Conservation (phyloP, 2,113 vertebrate genomes). For the Rhinoderma darwinii region DNA sequence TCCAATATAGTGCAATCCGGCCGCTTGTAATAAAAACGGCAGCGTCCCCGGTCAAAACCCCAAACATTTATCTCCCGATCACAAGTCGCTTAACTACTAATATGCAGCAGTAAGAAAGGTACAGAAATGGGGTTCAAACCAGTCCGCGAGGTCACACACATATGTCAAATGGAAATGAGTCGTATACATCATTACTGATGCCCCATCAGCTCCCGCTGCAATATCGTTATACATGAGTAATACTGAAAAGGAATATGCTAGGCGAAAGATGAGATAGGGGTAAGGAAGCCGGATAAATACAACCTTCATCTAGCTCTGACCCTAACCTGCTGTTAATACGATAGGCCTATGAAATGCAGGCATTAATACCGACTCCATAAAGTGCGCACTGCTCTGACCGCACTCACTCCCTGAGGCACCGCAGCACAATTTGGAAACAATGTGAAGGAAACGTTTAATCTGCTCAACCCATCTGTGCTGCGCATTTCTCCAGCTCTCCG, state of each 20-base stretch:
- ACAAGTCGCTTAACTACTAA: background rate
- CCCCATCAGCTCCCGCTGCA: background rate
- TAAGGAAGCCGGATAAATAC: constrained; percentile 46
- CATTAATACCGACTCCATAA: constrained; percentile 74
- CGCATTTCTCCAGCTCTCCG: constrained; percentile 88
- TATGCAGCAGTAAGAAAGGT: background rate
- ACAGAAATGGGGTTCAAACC: background rate
- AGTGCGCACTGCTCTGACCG: constrained; percentile 78
- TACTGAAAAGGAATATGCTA: constrained; percentile 5
- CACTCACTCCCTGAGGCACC: constrained; percentile 79
- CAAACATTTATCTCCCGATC: background rate
- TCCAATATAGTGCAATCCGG: background rate
- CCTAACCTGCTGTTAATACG: constrained; percentile 62
- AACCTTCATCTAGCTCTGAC: constrained; percentile 41
- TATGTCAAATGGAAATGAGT: background rate
- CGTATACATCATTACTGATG: constrained; percentile 20
- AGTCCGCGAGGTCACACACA: background rate
- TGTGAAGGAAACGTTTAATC: constrained; percentile 95
- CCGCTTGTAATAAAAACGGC: background rate
- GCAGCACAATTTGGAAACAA: constrained; percentile 84
- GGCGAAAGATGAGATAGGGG: constrained; percentile 36
- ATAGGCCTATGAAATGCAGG: constrained; percentile 64
- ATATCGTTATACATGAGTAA: constrained; percentile 17
- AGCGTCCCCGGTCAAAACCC: background rate
- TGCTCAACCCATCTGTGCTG: constrained; percentile 92